These are phyloP conservation scores for Drosophila navojoa DNA, from an alignment of 1,140 invertebrate genomes.

Conservation along the genomic window DNA sequence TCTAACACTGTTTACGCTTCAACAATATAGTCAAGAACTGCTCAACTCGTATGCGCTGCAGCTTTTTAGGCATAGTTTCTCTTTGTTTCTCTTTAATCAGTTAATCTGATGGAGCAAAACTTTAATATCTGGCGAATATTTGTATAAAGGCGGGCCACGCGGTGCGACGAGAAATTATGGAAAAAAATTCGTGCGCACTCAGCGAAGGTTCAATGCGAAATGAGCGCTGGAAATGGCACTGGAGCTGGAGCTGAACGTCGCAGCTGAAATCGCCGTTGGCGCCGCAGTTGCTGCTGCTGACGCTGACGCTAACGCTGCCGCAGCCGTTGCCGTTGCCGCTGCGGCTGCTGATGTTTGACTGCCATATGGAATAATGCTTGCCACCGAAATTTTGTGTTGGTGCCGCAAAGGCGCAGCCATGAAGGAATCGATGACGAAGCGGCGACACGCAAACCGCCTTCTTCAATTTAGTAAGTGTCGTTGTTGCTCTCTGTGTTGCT, in stretches of 20 bases:
- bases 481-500: constrained; percentile 28
- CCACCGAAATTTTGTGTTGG: constrained; percentile 15
- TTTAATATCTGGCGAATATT: neutral
- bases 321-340: constrained; percentile 2
- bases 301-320: constrained; percentile 9
- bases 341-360: constrained; percentile 6
- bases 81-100: neutral
- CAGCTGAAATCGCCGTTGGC: neutral
- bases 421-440: constrained; percentile 72
- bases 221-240: constrained; percentile 23
- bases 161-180: constrained; percentile 6
- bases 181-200: constrained; percentile 31
- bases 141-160: neutral
- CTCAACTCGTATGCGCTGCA: constrained; percentile 42
- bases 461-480: constrained; percentile 79
- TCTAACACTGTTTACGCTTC: constrained; percentile 65
- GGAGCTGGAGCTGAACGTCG: neutral
- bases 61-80: constrained; percentile 42
- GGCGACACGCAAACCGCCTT: constrained; percentile 53
- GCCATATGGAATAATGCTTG: constrained; percentile 43
- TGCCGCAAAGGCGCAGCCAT: constrained; percentile 46
- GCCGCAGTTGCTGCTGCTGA: neutral
- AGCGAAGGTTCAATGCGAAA: constrained; percentile 41
- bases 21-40: constrained; percentile 58
- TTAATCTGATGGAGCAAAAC: constrained; percentile 7